Evolutionary conservation across 1,140 invertebrate genomes (phyloP), one percentile per base, ranked within the genome.

Genomic region (Heliconius himera): DNA sequence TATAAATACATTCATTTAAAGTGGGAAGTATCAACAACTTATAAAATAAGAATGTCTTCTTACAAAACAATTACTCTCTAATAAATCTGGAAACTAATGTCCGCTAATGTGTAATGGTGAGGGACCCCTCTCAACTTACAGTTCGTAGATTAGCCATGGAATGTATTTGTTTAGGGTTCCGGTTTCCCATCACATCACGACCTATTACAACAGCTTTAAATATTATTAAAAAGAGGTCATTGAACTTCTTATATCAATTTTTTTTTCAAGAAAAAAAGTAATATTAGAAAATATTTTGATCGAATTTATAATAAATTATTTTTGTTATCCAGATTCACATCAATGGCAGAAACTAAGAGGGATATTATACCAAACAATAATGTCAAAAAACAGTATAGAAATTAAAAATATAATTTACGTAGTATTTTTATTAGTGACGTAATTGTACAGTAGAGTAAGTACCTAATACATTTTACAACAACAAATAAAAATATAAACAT

Each of bases 121-220:
- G 81, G 82, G 83, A 85, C 84, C 87, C 85, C 84, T 85, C 83
- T 78, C 84, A 82, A 79, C 84, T 83, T 71, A 80, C 80, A 83
- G 83, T 90, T 90, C 87, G 89, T 90, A 89, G 86, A 91, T 91
- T 90, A 90, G 85, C 84, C 87, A 80, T 86, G 78, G 83, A 86
- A 89, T 87, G 87, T 90, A 89, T 90, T 90, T 91, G 88, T 87
- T 90, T 90, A 88, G 88, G 90, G 84, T 82, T 80, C 84, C 84
- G 79, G 33, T 72, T 72, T 72, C 36, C 70, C 70, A 66, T 66
- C 26, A 66, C 60, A 66, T 66, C 29, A 73, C 80, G 81, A 81
- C 77, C 77, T 9, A 66, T 66, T 66, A 66, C 60, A 18, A 13
- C 26, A 66, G 26, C 60, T 66, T 66, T 22, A 56, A 66, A 66